Evolutionary conservation across 1,140 invertebrate species (phyloP), one percentile per base, ranked within the genome.

Genomic region (Neodiprion virginianus): DNA sequence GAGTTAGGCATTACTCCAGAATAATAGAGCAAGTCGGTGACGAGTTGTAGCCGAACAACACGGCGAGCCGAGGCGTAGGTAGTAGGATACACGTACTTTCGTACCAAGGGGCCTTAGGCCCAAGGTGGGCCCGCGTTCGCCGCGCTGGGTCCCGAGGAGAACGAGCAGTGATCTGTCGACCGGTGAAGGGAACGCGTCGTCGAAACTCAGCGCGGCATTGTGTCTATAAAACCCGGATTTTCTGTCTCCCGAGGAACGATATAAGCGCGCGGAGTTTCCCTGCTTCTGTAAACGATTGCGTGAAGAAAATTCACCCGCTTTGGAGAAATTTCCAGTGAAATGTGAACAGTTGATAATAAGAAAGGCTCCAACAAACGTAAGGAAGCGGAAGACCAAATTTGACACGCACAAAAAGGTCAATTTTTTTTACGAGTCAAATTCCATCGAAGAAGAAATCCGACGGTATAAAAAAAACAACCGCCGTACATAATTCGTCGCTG

Each of bases 121-220:
- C 76, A 73, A 70, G 75, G 69, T 75, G 76, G 74, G 28, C 72
- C n/a, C 53, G 53, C 53, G 53, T 61, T 61, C 53, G n/a, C 53
- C 53, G 53, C 53, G n/a, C 11, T 17, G 53, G 53, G 11, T 0
- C 53, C 11, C 53, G 7, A 61, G 74, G 79, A 75, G 28, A 74
- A 74, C 61, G 76, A 76, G 72, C 84, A 88, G 82, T 87, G 80
- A 78, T 81, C 79, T 78, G 73, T 82, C 82, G 79, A 76, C 85
- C 84, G 81, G 86, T 86, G 86, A 87, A 85, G 85, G 81, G 85
- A 84, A 84, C 84, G 80, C 82, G 82, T 85, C 84, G 80, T 73
- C 72, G 74, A 66, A 66, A 40, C 28, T 40, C 28, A 74, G 67
- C 72, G n/a, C 53, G 11, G 53, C n/a, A 61, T 17, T 17, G 53